Evolutionary conservation across 2,113 vertebrate species (phyloP).

Genomic region (Dinomys branickii): DNA sequence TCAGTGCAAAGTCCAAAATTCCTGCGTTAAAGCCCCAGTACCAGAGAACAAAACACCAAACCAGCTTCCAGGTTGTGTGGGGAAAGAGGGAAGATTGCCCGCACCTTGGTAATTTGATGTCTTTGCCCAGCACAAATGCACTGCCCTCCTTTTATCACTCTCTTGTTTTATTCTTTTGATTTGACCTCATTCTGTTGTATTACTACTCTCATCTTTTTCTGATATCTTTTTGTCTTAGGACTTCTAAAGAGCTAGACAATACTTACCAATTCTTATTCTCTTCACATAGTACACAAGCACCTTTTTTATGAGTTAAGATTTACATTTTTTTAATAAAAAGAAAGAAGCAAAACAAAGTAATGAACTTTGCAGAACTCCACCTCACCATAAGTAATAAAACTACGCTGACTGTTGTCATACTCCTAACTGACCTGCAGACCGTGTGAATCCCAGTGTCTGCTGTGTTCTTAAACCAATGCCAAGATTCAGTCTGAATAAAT

Average conservation of each 20-base stretch:
- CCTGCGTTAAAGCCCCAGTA: background rate
- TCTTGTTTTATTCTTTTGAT: background rate
- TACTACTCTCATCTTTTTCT: background rate
- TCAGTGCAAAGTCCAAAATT: background rate
- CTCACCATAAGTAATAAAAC: background rate
- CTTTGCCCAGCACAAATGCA: background rate
- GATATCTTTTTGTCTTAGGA: background rate
- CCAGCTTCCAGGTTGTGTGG: background rate
- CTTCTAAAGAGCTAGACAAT: background rate
- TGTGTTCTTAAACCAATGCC: background rate
- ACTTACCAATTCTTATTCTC: background rate
- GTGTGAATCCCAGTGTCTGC: fast-evolving
- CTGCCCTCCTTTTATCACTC: background rate
- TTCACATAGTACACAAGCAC: background rate
- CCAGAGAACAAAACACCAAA: background rate
- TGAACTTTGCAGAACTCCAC: background rate
- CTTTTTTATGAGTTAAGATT: background rate
- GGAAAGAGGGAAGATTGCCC: too few species aligned
- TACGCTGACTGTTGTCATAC: background rate
- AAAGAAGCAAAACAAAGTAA: background rate
- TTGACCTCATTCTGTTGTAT: background rate
- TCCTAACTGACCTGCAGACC: background rate
- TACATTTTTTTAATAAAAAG: background rate
- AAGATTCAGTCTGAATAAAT: background rate
- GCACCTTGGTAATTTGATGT: background rate